phyloP scores from a whole-genome alignment of 2,888 invertebrate genomes.

The Elysia crispata region DNA sequence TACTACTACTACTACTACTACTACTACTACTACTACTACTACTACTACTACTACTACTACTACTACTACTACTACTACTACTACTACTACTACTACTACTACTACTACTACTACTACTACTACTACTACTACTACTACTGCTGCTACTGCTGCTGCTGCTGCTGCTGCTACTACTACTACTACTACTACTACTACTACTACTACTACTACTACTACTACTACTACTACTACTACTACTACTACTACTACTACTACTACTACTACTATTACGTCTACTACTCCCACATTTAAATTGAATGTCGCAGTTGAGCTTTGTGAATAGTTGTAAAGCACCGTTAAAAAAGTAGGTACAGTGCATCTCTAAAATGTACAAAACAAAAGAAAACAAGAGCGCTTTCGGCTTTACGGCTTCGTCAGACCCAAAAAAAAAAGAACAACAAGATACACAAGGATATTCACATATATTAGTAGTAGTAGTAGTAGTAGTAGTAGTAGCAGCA shows the following conservation, averaged over 20 bases:
- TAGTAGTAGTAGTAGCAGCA: neutral
- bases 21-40: slow-evolving; percentile 34
- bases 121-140: neutral
- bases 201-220: slow-evolving; percentile 34
- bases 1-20: slow-evolving; percentile 34
- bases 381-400: no score
- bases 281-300: no score
- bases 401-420: no score
- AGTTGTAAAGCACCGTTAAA: no score
- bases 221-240: slow-evolving; percentile 28
- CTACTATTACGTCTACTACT: no score
- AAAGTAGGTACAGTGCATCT: no score
- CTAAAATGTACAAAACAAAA: no score
- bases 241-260: slow-evolving; percentile 7
- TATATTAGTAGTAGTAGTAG: no score
- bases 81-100: slow-evolving; percentile 34
- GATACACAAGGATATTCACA: no score
- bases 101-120: slow-evolving; percentile 25
- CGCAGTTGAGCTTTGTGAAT: no score
- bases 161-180: slow-evolving; percentile 15
- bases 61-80: slow-evolving; percentile 28
- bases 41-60: slow-evolving; percentile 6
- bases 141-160: neutral
- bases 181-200: slow-evolving; percentile 34
- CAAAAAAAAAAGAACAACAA: no score